Evolutionary conservation across 2,113 vertebrate genomes (phyloP).

Genomic region (Syrrhaptes paradoxus): DNA sequence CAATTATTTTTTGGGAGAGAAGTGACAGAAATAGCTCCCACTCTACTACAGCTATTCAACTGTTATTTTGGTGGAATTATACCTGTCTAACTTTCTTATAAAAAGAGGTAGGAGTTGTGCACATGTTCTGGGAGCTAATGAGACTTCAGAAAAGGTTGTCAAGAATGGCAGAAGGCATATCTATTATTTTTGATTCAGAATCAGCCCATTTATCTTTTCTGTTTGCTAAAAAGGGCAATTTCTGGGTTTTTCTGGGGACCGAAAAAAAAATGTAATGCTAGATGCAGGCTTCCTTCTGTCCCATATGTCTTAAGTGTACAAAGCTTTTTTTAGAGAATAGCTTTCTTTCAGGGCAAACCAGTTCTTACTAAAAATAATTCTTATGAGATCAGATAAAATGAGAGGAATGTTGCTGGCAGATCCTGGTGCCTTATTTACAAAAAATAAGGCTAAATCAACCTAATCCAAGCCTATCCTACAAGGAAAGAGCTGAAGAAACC

Average conservation of each 20-base stretch:
- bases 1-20: slow-evolving; percentile 4
- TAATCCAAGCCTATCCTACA: not conserved
- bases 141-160: slow-evolving; percentile 32
- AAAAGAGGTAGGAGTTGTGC: not conserved
- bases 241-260: slow-evolving; percentile 21
- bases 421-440: slow-evolving; percentile 22
- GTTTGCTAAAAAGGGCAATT: slow-evolving; percentile 44
- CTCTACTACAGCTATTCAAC: not conserved
- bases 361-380: slow-evolving; percentile 68
- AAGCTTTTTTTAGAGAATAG: slow-evolving; percentile 65
- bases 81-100: not conserved
- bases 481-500: not conserved
- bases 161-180: not conserved
- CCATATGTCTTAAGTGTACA: slow-evolving; percentile 49
- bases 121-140: not conserved
- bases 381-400: slow-evolving; percentile 55
- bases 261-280: slow-evolving; percentile 6
- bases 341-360: slow-evolving; percentile 65
- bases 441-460: slow-evolving; percentile 38
- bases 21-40: slow-evolving; percentile 1
- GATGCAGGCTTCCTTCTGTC: slow-evolving; percentile 41
- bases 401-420: slow-evolving; percentile 48
- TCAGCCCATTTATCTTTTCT: slow-evolving; percentile 24
- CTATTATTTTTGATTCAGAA: slow-evolving; percentile 12
- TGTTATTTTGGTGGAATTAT: not conserved